Evolutionary conservation across 2,797 vertebrate species (phyloP).

Genomic region (Benthosema pterotum): DNA sequence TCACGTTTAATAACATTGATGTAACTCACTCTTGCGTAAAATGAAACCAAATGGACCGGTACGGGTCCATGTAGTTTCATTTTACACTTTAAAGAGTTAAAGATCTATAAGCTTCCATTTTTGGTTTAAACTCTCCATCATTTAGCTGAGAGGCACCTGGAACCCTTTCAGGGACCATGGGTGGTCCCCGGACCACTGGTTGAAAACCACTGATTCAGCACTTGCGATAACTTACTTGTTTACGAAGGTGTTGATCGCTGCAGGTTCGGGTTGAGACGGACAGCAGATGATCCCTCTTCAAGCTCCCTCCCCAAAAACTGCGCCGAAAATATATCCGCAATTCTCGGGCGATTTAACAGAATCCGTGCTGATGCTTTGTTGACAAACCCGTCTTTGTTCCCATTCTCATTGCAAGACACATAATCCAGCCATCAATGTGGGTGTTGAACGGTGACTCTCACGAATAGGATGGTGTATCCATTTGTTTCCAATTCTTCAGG

Average conservation of each 20-base stretch:
- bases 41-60: no score
- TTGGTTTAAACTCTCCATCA: no score
- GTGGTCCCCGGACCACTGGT: no score
- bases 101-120: no score
- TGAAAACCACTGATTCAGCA: no score
- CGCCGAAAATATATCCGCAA: slow-evolving; percentile 86
- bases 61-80: no score
- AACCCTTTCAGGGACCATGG: no score
- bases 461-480: slow-evolving; percentile 51
- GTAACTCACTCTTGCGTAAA: no score
- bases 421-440: slow-evolving; percentile 74
- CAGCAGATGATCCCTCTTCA: slow-evolving; percentile 57
- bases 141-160: no score
- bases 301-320: slow-evolving; percentile 65
- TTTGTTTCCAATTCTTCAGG: slow-evolving; percentile 55
- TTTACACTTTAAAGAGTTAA: no score
- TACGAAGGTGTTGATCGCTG: slow-evolving; percentile 47
- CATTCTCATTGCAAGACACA: slow-evolving; percentile 52
- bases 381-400: slow-evolving; percentile 61
- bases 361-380: slow-evolving; percentile 77
- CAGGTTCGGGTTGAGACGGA: slow-evolving; percentile 51
- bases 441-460: slow-evolving; percentile 46
- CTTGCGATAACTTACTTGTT: slow-evolving; percentile 77
- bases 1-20: no score
- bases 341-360: slow-evolving; percentile 83